These are phyloP conservation scores for Thymelicus lineola DNA, from an alignment of 2,888 invertebrate genomes.

Conservation along the genomic window DNA sequence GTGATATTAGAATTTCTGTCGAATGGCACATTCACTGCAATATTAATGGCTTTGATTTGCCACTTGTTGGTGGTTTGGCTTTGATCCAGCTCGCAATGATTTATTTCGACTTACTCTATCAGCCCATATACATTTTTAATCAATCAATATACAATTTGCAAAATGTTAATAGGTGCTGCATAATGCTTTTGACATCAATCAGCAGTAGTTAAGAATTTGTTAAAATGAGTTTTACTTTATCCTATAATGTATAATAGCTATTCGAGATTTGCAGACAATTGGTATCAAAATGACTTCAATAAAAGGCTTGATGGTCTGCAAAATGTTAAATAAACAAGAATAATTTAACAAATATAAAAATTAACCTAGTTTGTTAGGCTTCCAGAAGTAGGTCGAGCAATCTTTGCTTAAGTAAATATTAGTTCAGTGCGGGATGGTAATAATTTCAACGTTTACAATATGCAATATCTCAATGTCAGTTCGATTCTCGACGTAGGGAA, in stretches of 20 bases:
- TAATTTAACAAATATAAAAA: slow-evolving; percentile 21
- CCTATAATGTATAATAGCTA: too few relatives aligned
- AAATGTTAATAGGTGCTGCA: background rate
- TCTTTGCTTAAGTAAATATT: slow-evolving; percentile 42
- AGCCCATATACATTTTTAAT: background rate
- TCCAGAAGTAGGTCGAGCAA: slow-evolving; percentile 34
- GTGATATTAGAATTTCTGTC: slow-evolving; percentile 29
- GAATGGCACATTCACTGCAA: slow-evolving; percentile 28
- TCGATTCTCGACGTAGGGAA: slow-evolving; percentile 39
- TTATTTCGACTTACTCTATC: slow-evolving; percentile 23
- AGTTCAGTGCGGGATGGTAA: slow-evolving; percentile 36
- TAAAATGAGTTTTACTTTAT: too few relatives aligned
- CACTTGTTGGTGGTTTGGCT: slow-evolving; percentile 36
- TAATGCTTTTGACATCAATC: background rate
- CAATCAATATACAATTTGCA: slow-evolving; percentile 9
- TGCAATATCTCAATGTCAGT: slow-evolving; percentile 42
- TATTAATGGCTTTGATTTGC: slow-evolving; percentile 38
- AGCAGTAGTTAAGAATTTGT: too few relatives aligned
- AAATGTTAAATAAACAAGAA: background rate
- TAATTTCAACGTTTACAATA: slow-evolving; percentile 39
- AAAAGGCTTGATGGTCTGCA: too few relatives aligned
- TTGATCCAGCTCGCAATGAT: slow-evolving; percentile 33
- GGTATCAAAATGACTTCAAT: too few relatives aligned
- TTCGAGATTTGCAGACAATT: too few relatives aligned
- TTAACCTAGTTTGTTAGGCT: slow-evolving; percentile 32